Evolutionary conservation across 2,888 invertebrate species (phyloP), one percentile per base, ranked within the genome.

Genomic region (Microplitis manilae): DNA sequence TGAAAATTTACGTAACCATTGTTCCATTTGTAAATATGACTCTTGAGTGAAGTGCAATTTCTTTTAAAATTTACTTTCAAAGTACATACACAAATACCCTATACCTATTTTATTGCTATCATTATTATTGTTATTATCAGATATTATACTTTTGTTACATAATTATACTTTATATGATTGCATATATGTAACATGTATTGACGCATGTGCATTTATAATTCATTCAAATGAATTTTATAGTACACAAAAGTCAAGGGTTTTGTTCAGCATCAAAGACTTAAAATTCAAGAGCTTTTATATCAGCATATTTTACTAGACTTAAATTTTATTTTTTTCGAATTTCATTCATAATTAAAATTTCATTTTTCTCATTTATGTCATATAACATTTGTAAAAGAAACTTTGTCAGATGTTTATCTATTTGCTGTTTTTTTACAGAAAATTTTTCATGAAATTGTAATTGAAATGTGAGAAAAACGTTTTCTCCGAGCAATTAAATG

Each of bases 211-310:
- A 13, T 50, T 50, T 13, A 50, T 13, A 50, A 50, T 13, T 50
- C 50, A 50, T 50, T 13, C 50, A 50, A 13, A 50, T 50, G 40
- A 13, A 40, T n/a, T 50, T 40, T 15, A 7, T 13, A n/a, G 5
- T 50, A 40, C 38, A 41, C n/a, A 15, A 41, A 20, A 68, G 68
- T 38, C 15, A 15, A 15, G 68, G 7, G 68, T 68, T 17, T 39
- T 68, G 9, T 7, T 9, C 68, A 68, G 39, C 73, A 70, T 76
- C 75, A 77, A 75, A 75, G 70, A 77, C 77, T 78, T 75, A 70
- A 77, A 73, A 73, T 76, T 80, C 75, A 68, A 79, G 80, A 73
- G 80, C 75, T 77, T 77, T 73, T 62, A 62, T 20, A 50, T 68
- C 41, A 41, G 9, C 68, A 30, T n/a, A n/a, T 30, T 68, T 68